Evolutionary conservation across 2,888 invertebrate genomes (phyloP).

Genomic region (Keiferia lycopersicella): DNA sequence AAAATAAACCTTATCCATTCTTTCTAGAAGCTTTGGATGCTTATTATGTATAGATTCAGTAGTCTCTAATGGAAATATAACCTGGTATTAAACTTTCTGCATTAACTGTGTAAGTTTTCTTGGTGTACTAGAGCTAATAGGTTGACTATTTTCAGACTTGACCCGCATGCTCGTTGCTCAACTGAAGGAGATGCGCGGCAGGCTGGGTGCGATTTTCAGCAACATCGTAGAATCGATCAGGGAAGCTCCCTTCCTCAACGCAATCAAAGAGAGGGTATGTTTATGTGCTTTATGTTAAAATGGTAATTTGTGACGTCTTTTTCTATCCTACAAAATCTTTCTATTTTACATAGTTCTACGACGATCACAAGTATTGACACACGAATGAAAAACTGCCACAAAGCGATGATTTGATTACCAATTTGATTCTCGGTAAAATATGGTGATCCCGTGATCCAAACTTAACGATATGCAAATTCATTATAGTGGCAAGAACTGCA

Average conservation of each 20-base stretch:
- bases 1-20: too few species aligned
- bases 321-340: too few species aligned
- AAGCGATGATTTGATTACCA: not conserved
- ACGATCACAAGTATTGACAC: too few species aligned
- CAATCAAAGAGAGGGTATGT: conserved; percentile 66
- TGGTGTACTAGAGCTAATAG: conserved; percentile 24
- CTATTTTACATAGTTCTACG: too few species aligned
- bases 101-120: too few species aligned
- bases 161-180: conserved; percentile 66
- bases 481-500: conserved; percentile 68
- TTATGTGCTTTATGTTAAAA: too few species aligned
- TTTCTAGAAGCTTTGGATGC: not conserved
- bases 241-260: conserved; percentile 61
- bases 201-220: conserved; percentile 50
- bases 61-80: too few species aligned
- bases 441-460: not conserved
- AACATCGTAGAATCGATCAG: conserved; percentile 65
- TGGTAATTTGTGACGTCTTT: too few species aligned
- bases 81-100: too few species aligned
- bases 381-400: too few species aligned
- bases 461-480: conserved; percentile 9
- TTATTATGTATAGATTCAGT: too few species aligned
- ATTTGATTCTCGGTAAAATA: not conserved
- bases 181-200: conserved; percentile 67
- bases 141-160: conserved; percentile 50